Conservation (phyloP, 2,888 invertebrate genomes). For the Galerucella calmariensis region DNA sequence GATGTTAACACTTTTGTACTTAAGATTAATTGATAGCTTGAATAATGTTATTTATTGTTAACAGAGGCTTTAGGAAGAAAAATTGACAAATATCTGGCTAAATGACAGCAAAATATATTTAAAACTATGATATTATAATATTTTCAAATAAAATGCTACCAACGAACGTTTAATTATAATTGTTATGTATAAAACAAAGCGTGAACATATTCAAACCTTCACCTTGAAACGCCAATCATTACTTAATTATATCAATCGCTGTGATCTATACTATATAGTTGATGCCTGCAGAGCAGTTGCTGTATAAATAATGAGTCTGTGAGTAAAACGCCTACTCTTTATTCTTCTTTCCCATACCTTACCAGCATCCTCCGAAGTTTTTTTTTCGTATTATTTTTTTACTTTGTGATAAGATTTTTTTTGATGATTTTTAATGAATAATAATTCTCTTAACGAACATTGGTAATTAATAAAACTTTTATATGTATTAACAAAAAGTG, state of each 20-base stretch:
- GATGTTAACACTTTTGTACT: constrained; percentile 40
- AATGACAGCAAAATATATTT: background rate
- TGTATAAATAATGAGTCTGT: constrained; percentile 56
- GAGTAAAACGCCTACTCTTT: constrained; percentile 53
- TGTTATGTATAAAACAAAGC: background rate
- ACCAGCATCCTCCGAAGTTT: constrained; percentile 9
- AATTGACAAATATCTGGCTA: constrained; percentile 17
- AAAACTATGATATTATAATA: background rate
- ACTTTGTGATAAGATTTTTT: constrained; percentile 9
- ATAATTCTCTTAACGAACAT: background rate
- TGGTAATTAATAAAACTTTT: background rate
- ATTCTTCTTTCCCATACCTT: constrained; percentile 43
- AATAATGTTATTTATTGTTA: constrained; percentile 39
- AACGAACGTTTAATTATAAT: background rate
- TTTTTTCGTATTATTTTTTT: constrained; percentile 23
- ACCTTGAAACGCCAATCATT: constrained; percentile 58
- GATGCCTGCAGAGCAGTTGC: constrained; percentile 50
- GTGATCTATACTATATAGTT: constrained; percentile 51
- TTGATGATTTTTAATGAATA: background rate
- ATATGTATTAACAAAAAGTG: background rate
- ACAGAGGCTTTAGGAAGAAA: constrained; percentile 11
- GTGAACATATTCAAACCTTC: constrained; percentile 1
- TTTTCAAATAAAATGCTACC: too few relatives aligned
- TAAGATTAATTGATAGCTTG: constrained; percentile 42
- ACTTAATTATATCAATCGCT: constrained; percentile 53